Percentiles rank a stretch among this genome's conserved stretches.
Conservation (phyloP, 1,140 invertebrate genomes). For the Lycorma delicatula region DNA sequence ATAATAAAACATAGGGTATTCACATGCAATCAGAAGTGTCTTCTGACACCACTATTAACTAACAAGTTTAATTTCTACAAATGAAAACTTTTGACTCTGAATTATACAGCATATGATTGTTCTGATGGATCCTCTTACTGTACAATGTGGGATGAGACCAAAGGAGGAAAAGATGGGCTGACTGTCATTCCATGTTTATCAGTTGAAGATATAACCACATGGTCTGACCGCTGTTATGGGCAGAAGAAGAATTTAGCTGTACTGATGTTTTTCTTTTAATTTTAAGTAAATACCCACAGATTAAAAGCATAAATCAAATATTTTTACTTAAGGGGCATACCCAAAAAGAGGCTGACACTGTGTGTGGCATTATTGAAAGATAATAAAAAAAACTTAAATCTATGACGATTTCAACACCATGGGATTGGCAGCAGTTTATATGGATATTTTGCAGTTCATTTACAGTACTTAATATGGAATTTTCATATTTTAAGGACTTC, state of each 20-base stretch:
- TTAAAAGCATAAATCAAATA: conserved; percentile 14
- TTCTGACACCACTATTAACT: conserved; percentile 10
- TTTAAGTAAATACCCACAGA: background rate
- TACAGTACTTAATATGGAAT: background rate
- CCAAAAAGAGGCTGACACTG: conserved; percentile 14
- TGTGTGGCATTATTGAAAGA: conserved; percentile 14
- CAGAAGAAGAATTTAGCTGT: conserved; percentile 5
- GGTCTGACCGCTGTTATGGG: conserved; percentile 1
- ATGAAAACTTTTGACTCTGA: conserved; percentile 11
- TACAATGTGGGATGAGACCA: conserved; percentile 16
- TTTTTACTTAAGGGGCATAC: conserved; percentile 14
- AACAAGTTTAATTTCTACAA: conserved; percentile 15
- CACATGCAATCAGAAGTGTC: conserved; percentile 10
- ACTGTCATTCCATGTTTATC: conserved; percentile 8
- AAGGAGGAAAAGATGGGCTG: conserved; percentile 15
- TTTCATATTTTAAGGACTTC: background rate
- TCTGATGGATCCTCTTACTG: conserved; percentile 8
- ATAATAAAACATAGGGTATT: conserved; percentile 5
- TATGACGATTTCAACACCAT: conserved; percentile 4
- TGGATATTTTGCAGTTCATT: background rate
- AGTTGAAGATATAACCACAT: conserved; percentile 6
- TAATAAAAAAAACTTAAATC: conserved; percentile 24
- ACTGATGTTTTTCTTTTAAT: background rate
- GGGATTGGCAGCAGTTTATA: conserved; percentile 4
- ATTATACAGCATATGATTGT: conserved; percentile 12